These are phyloP conservation scores for Tipula confusa DNA, from an alignment of 2,888 invertebrate species.

Conservation along the genomic window DNA sequence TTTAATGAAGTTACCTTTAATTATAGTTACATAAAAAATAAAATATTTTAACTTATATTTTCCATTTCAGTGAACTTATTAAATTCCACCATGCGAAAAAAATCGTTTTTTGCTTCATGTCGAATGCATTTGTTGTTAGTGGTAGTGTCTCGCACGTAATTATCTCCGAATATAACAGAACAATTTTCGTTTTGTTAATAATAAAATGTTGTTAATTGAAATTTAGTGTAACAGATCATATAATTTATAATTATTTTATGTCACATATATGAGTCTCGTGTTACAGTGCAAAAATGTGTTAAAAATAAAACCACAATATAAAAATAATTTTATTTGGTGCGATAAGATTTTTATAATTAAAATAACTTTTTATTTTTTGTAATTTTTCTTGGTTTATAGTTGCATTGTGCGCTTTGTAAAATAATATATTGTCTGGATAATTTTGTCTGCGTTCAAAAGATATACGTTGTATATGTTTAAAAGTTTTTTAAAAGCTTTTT, in stretches of 20 bases:
- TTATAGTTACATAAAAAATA: neutral
- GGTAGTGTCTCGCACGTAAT: neutral
- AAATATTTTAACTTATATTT: conserved; percentile 13
- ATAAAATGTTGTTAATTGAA: conserved; percentile 20
- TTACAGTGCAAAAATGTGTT: neutral
- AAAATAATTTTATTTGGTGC: neutral
- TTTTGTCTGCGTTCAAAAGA: neutral
- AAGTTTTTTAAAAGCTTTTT: neutral
- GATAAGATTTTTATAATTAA: neutral
- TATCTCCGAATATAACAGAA: neutral
- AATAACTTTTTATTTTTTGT: neutral
- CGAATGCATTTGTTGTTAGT: neutral
- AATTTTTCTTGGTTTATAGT: neutral
- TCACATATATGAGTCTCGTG: conserved; percentile 14
- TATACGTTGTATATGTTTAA: neutral
- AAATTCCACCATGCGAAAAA: conserved; percentile 17
- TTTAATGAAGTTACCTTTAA: conserved; percentile 3
- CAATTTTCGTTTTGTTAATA: conserved; percentile 3
- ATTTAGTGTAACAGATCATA: neutral
- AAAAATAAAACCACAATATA: neutral
- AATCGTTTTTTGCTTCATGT: neutral
- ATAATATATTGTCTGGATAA: neutral
- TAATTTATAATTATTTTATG: conserved; percentile 7
- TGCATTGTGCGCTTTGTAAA: neutral
- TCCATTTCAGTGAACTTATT: conserved; percentile 20